These are phyloP conservation scores for Oscheius sp. DNA, from an alignment of 2,888 invertebrate genomes.

Conservation along the genomic window DNA sequence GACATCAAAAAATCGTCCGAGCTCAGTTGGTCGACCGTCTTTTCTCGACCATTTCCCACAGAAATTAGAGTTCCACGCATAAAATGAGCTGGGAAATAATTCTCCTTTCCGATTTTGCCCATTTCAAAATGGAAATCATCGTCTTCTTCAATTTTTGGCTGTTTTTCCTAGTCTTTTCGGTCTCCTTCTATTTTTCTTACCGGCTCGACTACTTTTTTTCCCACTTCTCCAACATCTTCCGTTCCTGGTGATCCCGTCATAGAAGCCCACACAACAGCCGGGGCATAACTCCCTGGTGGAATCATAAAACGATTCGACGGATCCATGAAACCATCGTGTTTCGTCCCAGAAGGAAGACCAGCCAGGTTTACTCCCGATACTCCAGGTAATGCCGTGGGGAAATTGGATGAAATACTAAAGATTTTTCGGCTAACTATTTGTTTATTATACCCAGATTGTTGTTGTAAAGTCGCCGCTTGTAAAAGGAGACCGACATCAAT, in stretches of 20 bases:
- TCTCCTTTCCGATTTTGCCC: slow-evolving; percentile 41
- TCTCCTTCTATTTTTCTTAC: neutral
- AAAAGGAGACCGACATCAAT: neutral
- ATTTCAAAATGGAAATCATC: slow-evolving; percentile 39
- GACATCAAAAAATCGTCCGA: slow-evolving; percentile 50
- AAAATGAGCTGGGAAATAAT: slow-evolving; percentile 54
- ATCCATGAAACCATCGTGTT: slow-evolving; percentile 1
- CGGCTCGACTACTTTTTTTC: neutral
- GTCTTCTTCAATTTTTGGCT: neutral
- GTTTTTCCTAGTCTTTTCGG: too few species aligned
- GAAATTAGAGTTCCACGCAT: slow-evolving; percentile 47
- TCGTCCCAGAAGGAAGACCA: neutral
- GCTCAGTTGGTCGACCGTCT: slow-evolving; percentile 49
- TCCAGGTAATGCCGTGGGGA: too few species aligned
- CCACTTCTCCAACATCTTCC: neutral
- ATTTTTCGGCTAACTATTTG: neutral
- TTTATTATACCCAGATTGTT: slow-evolving; percentile 12
- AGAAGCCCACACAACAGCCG: neutral
- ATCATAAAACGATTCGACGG: neutral
- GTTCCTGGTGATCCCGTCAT: too few species aligned
- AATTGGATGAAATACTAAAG: neutral
- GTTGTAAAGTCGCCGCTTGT: neutral
- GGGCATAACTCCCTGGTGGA: slow-evolving; percentile 15
- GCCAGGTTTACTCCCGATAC: neutral
- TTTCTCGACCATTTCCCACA: slow-evolving; percentile 38